Conservation (phyloP, 1,140 invertebrate species). For the Coenobita brevimanus region DNA sequence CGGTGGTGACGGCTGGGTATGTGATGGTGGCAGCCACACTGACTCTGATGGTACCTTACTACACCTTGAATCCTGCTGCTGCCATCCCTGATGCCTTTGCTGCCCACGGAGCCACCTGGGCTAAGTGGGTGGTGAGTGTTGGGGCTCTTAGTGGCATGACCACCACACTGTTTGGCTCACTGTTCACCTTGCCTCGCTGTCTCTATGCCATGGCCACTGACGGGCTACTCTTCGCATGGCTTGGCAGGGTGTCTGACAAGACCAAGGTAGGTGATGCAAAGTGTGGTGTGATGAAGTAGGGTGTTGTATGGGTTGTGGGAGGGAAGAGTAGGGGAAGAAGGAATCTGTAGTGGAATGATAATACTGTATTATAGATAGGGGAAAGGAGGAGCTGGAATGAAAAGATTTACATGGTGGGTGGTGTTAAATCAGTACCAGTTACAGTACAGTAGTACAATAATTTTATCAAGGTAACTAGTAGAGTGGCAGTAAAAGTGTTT, state of each 20-base stretch:
- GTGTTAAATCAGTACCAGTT: no score
- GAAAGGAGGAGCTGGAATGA: no score
- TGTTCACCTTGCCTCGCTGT: conserved; percentile 88
- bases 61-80: conserved; percentile 81
- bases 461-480: no score
- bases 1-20: conserved; percentile 85
- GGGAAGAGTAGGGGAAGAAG: neutral
- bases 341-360: neutral
- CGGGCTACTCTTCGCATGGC: conserved; percentile 87
- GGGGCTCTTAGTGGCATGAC: conserved; percentile 94
- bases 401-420: no score
- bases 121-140: conserved; percentile 89
- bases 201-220: conserved; percentile 93
- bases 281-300: neutral
- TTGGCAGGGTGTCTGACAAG: conserved; percentile 83
- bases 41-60: conserved; percentile 89
- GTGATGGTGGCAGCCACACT: conserved; percentile 86
- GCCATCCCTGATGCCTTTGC: conserved; percentile 90
- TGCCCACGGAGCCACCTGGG: conserved; percentile 79
- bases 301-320: neutral
- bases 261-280: conserved; percentile 81
- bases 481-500: no score
- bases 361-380: neutral
- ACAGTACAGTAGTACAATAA: no score
- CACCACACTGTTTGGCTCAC: conserved; percentile 84